These are phyloP conservation scores for Azemiops feae DNA, from an alignment of 2,113 vertebrate genomes.

Conservation along the genomic window DNA sequence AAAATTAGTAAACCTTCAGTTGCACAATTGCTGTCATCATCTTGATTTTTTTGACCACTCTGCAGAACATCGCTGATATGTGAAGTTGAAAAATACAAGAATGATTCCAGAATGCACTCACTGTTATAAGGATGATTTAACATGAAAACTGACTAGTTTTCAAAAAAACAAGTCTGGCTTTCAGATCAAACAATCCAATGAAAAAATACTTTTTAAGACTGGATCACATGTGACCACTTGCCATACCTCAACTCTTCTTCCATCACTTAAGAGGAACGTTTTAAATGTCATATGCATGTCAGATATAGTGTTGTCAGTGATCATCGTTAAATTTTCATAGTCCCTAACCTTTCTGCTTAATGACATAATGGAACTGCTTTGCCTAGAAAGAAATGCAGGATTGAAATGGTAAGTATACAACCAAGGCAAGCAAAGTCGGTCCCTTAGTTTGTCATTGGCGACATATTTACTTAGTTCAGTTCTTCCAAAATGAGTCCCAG, in stretches of 20 bases:
- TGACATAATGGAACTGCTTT: conserved; percentile 4
- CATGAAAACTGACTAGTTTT: not conserved
- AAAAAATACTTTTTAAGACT: not conserved
- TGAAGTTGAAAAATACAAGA: not conserved
- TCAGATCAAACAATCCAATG: not conserved
- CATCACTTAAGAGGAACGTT: not conserved
- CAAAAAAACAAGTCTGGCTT: not conserved
- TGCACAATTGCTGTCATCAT: not conserved
- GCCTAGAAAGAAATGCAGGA: conserved; percentile 21
- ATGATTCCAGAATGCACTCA: not conserved
- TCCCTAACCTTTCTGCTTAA: not conserved
- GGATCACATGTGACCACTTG: not conserved
- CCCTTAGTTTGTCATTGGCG: conserved; percentile 9
- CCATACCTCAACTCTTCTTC: not conserved
- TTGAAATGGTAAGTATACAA: not conserved
- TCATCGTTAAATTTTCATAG: not conserved
- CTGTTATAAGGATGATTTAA: not conserved
- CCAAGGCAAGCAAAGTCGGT: not conserved
- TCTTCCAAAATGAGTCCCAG: not conserved
- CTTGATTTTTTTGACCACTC: not conserved
- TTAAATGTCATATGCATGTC: not conserved
- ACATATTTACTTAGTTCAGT: conserved; percentile 1
- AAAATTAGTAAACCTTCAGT: not conserved
- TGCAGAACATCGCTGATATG: not conserved
- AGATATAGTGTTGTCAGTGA: not conserved